phyloP scores from a whole-genome alignment of 2,113 vertebrate species.

The Ophthalmolycus amberensis region DNA sequence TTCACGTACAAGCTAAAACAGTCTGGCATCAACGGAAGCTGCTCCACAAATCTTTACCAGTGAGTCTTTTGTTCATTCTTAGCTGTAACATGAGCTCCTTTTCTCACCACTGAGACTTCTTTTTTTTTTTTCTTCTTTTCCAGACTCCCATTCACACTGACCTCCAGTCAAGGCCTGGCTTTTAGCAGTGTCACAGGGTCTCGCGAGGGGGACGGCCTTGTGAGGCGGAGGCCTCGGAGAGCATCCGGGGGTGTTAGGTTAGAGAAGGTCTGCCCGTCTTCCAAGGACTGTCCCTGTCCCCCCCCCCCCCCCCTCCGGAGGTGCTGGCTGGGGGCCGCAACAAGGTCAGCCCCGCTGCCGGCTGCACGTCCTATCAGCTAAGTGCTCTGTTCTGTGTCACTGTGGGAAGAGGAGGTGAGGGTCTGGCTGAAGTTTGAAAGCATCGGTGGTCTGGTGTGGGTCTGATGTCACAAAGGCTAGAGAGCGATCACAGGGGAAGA shows the following conservation, averaged over 20 bases:
- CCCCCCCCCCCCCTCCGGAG: conserved; percentile 40
- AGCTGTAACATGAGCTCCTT: not conserved
- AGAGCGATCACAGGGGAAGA: conserved; percentile 23
- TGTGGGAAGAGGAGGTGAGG: conserved; percentile 28
- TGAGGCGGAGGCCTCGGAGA: conserved; percentile 30
- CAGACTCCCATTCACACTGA: conserved; percentile 32
- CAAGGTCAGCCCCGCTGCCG: conserved; percentile 53
- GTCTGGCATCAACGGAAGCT: not conserved
- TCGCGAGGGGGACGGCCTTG: conserved; percentile 36
- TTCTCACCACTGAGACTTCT: conserved; percentile 27
- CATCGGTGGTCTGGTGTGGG: conserved; percentile 30
- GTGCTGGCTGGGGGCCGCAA: conserved; percentile 21
- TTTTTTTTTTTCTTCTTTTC: not conserved
- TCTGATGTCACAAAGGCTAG: conserved; percentile 21
- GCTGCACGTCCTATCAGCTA: conserved; percentile 43
- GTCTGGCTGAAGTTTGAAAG: conserved; percentile 44
- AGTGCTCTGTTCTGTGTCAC: conserved; percentile 65
- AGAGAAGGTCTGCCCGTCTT: conserved; percentile 50
- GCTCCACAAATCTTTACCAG: not conserved
- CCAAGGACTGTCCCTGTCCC: conserved; percentile 53
- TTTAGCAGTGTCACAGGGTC: conserved; percentile 68
- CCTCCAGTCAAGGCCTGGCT: conserved; percentile 53
- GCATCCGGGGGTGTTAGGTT: conserved; percentile 40
- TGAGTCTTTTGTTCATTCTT: not conserved
- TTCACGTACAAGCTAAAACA: not conserved